Evolutionary conservation across 64 coral and sea anemone genomes (phyloP).

Genomic region (Anthopleura sola): DNA sequence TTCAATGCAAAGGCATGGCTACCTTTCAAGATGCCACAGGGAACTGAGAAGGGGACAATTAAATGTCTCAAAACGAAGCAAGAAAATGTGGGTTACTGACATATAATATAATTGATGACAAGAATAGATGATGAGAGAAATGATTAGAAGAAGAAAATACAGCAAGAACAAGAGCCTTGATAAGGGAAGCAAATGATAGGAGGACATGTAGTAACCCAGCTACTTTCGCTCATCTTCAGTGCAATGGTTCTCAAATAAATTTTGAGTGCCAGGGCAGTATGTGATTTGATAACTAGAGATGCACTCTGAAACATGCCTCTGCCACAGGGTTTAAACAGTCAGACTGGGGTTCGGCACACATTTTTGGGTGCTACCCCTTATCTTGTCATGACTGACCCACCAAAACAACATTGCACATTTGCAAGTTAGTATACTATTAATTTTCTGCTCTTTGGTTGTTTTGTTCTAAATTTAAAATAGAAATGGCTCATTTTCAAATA

Average conservation of each 20-base stretch:
- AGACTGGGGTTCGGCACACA: slow-evolving; percentile 45
- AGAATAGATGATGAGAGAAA: not conserved
- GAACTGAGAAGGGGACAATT: too few species aligned
- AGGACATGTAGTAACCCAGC: too few species aligned
- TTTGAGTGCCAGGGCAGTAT: not conserved
- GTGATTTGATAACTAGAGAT: not conserved
- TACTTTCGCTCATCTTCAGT: not conserved
- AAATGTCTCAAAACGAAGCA: not conserved
- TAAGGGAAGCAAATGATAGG: too few species aligned
- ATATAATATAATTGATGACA: not conserved
- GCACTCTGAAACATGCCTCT: not conserved
- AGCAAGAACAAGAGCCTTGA: too few species aligned
- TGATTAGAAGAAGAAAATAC: not conserved
- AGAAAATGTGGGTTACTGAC: not conserved
- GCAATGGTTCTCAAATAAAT: not conserved
- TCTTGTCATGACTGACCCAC: slow-evolving; percentile 63
- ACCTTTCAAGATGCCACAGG: too few species aligned
- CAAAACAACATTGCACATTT: slow-evolving; percentile 27
- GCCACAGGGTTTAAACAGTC: slow-evolving; percentile 68
- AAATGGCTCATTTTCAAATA: not conserved
- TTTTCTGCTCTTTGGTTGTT: not conserved
- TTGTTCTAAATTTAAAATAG: too few species aligned
- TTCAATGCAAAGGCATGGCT: too few species aligned
- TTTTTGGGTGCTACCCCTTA: slow-evolving; percentile 47
- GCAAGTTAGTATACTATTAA: not conserved